These are phyloP conservation scores for Botia kubotai DNA, from an alignment of 2,797 vertebrate genomes.

Conservation along the genomic window DNA sequence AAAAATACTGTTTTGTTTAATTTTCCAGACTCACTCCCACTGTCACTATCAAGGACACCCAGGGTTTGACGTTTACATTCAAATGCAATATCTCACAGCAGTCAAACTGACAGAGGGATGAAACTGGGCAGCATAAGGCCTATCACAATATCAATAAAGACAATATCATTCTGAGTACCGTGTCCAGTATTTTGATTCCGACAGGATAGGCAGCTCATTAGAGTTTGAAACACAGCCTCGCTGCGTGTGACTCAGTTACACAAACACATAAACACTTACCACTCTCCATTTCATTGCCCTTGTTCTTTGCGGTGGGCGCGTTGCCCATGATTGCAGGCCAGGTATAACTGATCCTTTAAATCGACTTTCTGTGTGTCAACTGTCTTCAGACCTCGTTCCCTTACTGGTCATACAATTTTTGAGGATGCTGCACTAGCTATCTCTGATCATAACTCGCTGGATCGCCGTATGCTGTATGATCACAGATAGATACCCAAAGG, in stretches of 20 bases:
- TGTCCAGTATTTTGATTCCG: background rate
- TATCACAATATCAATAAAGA: too few relatives aligned
- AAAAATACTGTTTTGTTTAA: background rate
- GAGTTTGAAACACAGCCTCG: background rate
- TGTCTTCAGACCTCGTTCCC: constrained; percentile 64
- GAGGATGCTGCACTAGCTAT: constrained; percentile 46
- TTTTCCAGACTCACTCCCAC: background rate
- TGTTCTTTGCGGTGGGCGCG: constrained; percentile 91
- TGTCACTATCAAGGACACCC: constrained; percentile 21
- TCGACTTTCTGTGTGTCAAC: constrained; percentile 62
- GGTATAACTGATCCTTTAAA: constrained; percentile 68
- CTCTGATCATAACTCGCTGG: constrained; percentile 68
- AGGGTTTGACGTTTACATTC: constrained; percentile 9
- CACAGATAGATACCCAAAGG: background rate
- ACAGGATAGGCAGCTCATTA: background rate
- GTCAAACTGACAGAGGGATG: constrained; percentile 3
- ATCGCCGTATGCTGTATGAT: constrained; percentile 32
- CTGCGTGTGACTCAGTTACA: constrained; percentile 23
- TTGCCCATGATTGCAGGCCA: constrained; percentile 88
- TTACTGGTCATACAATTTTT: constrained; percentile 53
- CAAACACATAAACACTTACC: constrained; percentile 72
- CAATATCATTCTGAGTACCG: background rate
- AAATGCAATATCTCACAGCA: constrained; percentile 18
- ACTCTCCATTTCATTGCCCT: constrained; percentile 91
- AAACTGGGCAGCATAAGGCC: background rate